Conservation (phyloP, 2,113 vertebrate species). For the Rafetus swinhoei region DNA sequence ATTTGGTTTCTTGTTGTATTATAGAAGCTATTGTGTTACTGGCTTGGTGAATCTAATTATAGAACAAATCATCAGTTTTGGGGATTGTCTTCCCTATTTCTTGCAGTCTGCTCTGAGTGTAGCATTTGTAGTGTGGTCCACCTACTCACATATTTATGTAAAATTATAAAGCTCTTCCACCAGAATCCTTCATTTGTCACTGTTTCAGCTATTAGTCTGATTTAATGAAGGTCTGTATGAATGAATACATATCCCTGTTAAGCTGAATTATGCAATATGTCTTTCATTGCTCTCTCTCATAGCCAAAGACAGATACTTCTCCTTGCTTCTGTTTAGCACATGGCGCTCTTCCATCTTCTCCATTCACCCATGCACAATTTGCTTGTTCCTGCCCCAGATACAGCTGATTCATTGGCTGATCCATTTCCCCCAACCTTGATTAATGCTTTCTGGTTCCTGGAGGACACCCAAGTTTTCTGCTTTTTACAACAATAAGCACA, state of each 20-base stretch:
- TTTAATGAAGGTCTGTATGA: not conserved
- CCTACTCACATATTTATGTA: not conserved
- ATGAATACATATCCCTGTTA: not conserved
- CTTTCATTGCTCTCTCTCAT: not conserved
- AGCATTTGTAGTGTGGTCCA: not conserved
- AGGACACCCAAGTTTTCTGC: not conserved
- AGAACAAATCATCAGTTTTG: too few species aligned
- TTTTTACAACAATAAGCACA: not conserved
- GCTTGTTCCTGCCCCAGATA: fast-evolving
- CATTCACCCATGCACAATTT: not conserved
- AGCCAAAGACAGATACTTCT: not conserved
- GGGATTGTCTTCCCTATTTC: too few species aligned
- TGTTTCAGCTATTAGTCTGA: not conserved
- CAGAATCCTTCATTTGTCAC: not conserved
- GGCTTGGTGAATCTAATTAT: too few species aligned
- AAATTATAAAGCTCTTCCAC: not conserved
- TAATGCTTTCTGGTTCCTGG: not conserved
- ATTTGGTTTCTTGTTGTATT: too few species aligned
- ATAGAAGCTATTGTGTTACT: too few species aligned
- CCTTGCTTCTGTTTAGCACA: not conserved
- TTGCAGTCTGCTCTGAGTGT: too few species aligned
- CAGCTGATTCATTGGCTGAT: not conserved
- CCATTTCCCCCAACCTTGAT: fast-evolving
- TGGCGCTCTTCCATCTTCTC: not conserved
- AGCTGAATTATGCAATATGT: not conserved